phyloP scores from a whole-genome alignment of 2,113 vertebrate genomes.

The Strix uralensis region DNA sequence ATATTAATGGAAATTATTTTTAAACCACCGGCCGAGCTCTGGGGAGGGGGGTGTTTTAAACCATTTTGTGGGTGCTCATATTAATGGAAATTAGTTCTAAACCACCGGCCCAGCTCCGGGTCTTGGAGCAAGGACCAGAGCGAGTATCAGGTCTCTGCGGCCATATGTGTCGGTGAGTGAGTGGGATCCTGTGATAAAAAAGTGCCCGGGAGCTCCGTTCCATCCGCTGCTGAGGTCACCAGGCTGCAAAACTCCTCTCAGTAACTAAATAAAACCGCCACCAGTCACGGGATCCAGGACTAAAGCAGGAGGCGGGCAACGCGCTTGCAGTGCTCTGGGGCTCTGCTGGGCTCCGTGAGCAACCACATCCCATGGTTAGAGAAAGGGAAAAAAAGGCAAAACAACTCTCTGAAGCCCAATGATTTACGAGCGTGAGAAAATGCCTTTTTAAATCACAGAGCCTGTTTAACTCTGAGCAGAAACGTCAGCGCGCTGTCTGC shows the following conservation, averaged over 20 bases:
- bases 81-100: not conserved
- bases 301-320: no score
- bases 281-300: no score
- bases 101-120: not conserved
- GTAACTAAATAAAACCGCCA: no score
- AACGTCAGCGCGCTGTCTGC: not conserved
- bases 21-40: not conserved
- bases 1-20: not conserved
- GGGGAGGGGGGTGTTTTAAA: no score
- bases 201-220: not conserved
- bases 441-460: no score
- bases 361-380: no score
- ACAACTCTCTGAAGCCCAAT: no score
- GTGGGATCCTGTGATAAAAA: not conserved
- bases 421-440: no score
- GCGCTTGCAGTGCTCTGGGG: no score
- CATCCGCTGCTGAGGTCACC: fast-evolving
- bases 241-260: no score
- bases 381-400: no score
- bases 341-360: no score
- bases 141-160: not conserved
- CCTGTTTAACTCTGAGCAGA: not conserved
- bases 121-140: not conserved
- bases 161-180: fast-evolving
- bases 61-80: not conserved